phyloP scores from a whole-genome alignment of 2,888 invertebrate genomes.

The Catotricha subobsoleta region DNA sequence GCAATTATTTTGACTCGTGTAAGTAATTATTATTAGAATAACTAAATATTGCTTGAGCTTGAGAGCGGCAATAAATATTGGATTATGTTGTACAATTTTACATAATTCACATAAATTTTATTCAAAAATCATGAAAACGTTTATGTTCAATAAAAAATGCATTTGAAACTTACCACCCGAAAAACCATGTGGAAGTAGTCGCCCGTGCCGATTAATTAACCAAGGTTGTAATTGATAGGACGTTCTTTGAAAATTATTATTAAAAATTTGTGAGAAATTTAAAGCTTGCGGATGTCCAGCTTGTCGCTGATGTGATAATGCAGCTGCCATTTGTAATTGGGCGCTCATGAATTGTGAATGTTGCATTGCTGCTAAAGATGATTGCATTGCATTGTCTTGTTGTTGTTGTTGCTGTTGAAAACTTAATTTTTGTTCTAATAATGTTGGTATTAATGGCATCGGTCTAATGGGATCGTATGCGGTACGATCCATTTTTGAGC shows the following conservation, averaged over 20 bases:
- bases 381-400: not conserved
- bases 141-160: no score
- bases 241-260: conserved; percentile 1
- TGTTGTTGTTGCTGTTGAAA: not conserved
- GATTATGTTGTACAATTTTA: no score
- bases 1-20: no score
- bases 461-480: no score
- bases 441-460: not conserved
- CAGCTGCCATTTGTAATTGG: conserved; percentile 53
- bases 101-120: no score
- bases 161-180: conserved; percentile 57
- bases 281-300: not conserved
- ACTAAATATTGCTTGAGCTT: no score
- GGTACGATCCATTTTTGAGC: no score
- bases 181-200: conserved; percentile 81
- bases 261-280: conserved; percentile 2
- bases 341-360: conserved; percentile 48
- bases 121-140: no score
- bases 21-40: no score
- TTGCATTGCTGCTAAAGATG: conserved; percentile 1
- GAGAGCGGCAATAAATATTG: no score
- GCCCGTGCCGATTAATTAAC: conserved; percentile 73
- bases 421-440: not conserved
- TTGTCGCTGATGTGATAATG: not conserved
- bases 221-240: conserved; percentile 52